Evolutionary conservation across 2,113 vertebrate genomes (phyloP).

Genomic region (Meles meles): DNA sequence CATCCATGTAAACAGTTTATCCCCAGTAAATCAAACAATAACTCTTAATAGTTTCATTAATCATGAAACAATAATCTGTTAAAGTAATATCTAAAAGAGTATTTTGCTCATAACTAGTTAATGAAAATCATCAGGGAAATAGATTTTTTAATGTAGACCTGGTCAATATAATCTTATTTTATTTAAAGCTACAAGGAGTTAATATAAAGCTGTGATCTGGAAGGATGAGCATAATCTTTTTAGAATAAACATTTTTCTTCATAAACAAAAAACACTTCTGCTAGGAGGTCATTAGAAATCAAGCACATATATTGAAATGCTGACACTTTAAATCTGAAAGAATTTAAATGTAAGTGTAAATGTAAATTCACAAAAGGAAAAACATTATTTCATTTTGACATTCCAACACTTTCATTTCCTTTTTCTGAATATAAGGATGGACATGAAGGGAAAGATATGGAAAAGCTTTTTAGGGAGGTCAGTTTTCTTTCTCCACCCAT

Average conservation of each 20-base stretch:
- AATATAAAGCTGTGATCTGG: neutral
- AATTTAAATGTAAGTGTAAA: too few relatives aligned
- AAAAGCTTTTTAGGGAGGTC: neutral
- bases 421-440: conserved; percentile 36
- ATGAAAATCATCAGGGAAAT: conserved; percentile 11
- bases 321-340: conserved; percentile 54
- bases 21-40: neutral
- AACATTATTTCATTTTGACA: conserved; percentile 33
- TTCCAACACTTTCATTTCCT: conserved; percentile 60
- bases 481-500: neutral
- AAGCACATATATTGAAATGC: conserved; percentile 15
- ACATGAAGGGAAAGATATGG: neutral
- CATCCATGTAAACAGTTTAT: neutral
- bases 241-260: conserved; percentile 36
- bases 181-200: neutral
- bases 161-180: neutral
- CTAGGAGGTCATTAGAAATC: conserved; percentile 30
- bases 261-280: conserved; percentile 10
- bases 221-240: neutral
- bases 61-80: neutral
- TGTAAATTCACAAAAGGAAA: conserved; percentile 1
- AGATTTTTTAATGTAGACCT: neutral
- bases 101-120: neutral
- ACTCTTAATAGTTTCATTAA: neutral
- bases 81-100: neutral